These are phyloP conservation scores for Regulus satrapa DNA, from an alignment of 2,113 vertebrate genomes.

Conservation along the genomic window DNA sequence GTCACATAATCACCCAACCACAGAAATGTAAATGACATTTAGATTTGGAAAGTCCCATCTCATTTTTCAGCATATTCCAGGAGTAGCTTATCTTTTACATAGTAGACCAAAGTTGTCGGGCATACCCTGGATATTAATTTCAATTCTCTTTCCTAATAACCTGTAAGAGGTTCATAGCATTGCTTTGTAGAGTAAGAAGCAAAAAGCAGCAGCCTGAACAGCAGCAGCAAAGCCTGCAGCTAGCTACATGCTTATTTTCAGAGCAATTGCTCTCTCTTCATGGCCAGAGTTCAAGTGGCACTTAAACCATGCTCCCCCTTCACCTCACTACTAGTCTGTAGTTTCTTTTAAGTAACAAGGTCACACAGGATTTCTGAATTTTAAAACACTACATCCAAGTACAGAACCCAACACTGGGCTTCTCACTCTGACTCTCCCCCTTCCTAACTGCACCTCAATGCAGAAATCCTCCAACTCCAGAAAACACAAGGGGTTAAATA, in stretches of 20 bases:
- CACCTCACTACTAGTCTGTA: neutral
- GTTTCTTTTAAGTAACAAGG: neutral
- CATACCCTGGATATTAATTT: neutral
- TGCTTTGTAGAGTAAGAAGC: neutral
- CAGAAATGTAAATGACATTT: neutral
- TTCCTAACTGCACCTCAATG: neutral
- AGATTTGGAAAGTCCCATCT: neutral
- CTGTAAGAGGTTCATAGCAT: neutral
- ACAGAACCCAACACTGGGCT: neutral
- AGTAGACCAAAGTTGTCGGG: neutral
- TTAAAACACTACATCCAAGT: neutral
- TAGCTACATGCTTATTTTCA: neutral
- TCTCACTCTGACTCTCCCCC: neutral
- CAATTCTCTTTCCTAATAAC: neutral
- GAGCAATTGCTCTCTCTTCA: neutral
- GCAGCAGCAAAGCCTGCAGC: neutral
- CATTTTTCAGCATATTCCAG: neutral
- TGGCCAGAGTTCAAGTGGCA: neutral
- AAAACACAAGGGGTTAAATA: neutral
- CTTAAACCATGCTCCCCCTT: neutral
- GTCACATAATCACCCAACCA: neutral
- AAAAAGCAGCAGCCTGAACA: neutral
- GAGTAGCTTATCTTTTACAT: neutral
- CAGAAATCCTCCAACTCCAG: neutral
- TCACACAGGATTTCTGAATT: neutral